Percentiles rank a stretch among this genome's conserved stretches.
These are phyloP conservation scores for Macropodus opercularis DNA, from an alignment of 2,797 vertebrate species.

Conservation along the genomic window DNA sequence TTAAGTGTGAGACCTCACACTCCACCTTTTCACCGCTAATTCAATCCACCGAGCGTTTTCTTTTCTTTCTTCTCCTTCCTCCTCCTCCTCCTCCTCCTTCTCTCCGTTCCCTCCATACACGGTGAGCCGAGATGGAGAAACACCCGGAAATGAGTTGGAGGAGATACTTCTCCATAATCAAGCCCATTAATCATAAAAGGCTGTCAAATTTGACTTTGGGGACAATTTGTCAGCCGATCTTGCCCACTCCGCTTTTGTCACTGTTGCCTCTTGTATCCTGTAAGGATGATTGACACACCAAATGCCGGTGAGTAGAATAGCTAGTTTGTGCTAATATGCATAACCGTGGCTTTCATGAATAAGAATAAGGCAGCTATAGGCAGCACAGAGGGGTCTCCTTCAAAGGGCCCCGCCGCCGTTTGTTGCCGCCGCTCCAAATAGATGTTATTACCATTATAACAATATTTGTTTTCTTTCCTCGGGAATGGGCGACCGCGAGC, in stretches of 20 bases:
- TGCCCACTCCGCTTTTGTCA: conserved; percentile 77
- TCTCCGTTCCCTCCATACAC: conserved; percentile 27
- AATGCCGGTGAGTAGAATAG: conserved; percentile 80
- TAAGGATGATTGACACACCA: conserved; percentile 87
- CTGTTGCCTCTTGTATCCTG: conserved; percentile 76
- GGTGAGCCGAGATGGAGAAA: conserved; percentile 52
- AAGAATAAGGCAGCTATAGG: conserved; percentile 79
- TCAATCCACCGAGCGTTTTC: conserved; percentile 60
- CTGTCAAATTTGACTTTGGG: conserved; percentile 89
- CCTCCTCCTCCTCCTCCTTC: conserved; percentile 21
- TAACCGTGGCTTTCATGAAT: conserved; percentile 85
- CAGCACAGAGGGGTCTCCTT: conserved; percentile 73
- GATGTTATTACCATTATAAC: conserved; percentile 87
- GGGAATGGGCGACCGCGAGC: conserved; percentile 68
- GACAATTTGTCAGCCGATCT: conserved; percentile 85
- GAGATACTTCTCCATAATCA: conserved; percentile 84
- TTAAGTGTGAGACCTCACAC: conserved; percentile 61
- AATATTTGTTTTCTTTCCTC: conserved; percentile 86
- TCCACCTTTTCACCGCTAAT: conserved; percentile 69
- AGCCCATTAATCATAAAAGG: conserved; percentile 87
- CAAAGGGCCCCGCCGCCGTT: conserved; percentile 71
- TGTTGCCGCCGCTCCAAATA: conserved; percentile 78
- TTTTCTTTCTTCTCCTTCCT: conserved; percentile 31
- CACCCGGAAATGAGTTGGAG: conserved; percentile 78
- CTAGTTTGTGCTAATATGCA: conserved; percentile 86